Evolutionary conservation across 37 sponge, comb jelly and placozoan genomes (phyloP), one percentile per base, ranked within the genome.

Genomic region (Dysidea cf. avara): DNA sequence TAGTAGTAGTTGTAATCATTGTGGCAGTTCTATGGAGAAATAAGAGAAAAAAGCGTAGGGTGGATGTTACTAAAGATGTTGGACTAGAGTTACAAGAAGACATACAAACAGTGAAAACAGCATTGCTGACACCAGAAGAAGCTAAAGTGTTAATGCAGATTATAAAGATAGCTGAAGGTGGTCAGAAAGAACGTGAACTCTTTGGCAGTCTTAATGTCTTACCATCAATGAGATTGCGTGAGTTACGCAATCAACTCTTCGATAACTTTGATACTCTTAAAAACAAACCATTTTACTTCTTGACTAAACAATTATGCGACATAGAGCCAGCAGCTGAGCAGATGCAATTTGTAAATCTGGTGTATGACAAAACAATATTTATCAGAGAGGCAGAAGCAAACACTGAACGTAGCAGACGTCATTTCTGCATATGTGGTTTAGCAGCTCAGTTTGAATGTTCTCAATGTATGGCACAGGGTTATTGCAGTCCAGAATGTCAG

Each of bases 391-490:
- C 90, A 20, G 21, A 21, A 1, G 54, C 21, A 20, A 62, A 66
- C 0, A 79, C 24, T 18, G 66, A 77, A 36, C 59, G 56, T 14
- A 68, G 71, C 31, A 72, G 55, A 18, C 69, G 61, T 0, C 89
- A 88, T 31, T 91, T 91, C 76, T 91, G 92, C 53, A 36, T 51
- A 12, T 91, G 92, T 63, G 92, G 92, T 0, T 83, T 82, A 68
- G 87, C 75, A 17, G 87, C 92, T 61, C 75, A 75, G 78, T 91
- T 91, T 71, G 87, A 86, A 65, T 91, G 92, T 30, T 83, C 92
- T 43, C 72, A 76, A 52, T 91, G 92, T 55, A 66, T 36, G 29
- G 58, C 75, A 6, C 82, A 77, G 47, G 92, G 87, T 0, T 91
- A 91, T 77, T 91, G 92, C 77, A 67, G 83, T 36, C 59, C 73